phyloP scores from a whole-genome alignment of 2,888 invertebrate species.

The Microctonus hyperodae region DNA sequence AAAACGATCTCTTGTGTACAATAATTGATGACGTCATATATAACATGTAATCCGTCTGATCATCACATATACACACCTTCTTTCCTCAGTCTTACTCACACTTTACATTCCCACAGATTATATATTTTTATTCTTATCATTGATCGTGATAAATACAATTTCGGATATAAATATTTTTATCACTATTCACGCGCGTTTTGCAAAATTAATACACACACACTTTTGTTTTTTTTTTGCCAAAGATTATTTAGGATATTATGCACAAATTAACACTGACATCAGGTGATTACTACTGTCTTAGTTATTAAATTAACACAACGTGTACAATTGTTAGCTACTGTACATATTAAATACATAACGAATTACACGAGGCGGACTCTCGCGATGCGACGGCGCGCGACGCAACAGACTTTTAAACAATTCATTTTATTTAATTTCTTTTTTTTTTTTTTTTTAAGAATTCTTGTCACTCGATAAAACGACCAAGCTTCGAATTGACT shows the following conservation, averaged over 20 bases:
- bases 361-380: background rate
- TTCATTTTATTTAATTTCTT: background rate
- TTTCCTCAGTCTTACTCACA: background rate
- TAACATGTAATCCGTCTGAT: background rate
- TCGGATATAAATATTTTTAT: background rate
- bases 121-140: background rate
- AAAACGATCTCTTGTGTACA: background rate
- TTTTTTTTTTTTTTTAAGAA: conserved; percentile 19
- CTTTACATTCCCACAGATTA: background rate
- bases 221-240: too few species aligned
- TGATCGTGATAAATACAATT: background rate
- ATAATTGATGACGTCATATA: background rate
- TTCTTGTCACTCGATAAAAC: conserved; percentile 15
- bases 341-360: too few species aligned
- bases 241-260: too few species aligned
- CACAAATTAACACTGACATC: too few species aligned
- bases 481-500: background rate
- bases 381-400: conserved; percentile 38
- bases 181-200: background rate
- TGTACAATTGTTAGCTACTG: too few species aligned
- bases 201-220: background rate
- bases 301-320: too few species aligned
- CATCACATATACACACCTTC: background rate
- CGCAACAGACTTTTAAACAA: background rate
- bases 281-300: too few species aligned